Conservation (phyloP, 2,113 vertebrate species). For the Gymnorhina tibicen region DNA sequence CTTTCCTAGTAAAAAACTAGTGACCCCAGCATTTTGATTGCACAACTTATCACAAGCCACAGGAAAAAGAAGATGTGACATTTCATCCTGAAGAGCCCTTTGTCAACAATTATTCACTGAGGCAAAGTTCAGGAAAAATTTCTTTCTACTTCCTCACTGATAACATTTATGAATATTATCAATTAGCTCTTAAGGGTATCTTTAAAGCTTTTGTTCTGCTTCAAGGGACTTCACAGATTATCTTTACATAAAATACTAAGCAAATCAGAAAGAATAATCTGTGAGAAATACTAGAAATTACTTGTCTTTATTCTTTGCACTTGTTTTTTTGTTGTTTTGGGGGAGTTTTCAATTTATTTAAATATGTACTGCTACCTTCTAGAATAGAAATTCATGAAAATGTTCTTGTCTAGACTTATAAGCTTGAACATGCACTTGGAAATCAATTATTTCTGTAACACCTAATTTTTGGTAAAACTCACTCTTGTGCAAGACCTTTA, state of each 20-base stretch:
- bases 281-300: background rate
- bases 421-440: background rate
- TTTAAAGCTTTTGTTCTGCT: background rate
- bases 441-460: background rate
- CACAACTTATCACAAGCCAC: background rate
- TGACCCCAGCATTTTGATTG: background rate
- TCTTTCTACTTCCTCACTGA: background rate
- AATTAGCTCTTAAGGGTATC: background rate
- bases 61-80: background rate
- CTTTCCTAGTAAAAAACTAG: background rate
- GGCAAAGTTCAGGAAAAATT: slow-evolving; percentile 18
- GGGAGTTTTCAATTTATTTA: background rate
- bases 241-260: background rate
- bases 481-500: background rate
- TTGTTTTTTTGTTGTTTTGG: background rate
- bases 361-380: background rate
- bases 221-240: background rate
- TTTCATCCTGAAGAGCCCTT: background rate
- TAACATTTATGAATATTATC: background rate
- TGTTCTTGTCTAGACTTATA: background rate
- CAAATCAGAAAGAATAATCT: background rate
- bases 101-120: background rate
- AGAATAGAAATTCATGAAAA: background rate
- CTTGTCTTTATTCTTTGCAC: background rate
- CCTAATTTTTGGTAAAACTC: background rate